Percentiles rank a stretch among this genome's conserved stretches.
phyloP scores from a whole-genome alignment of 2,797 vertebrate genomes.

The Amblyopsis hoosieri region DNA sequence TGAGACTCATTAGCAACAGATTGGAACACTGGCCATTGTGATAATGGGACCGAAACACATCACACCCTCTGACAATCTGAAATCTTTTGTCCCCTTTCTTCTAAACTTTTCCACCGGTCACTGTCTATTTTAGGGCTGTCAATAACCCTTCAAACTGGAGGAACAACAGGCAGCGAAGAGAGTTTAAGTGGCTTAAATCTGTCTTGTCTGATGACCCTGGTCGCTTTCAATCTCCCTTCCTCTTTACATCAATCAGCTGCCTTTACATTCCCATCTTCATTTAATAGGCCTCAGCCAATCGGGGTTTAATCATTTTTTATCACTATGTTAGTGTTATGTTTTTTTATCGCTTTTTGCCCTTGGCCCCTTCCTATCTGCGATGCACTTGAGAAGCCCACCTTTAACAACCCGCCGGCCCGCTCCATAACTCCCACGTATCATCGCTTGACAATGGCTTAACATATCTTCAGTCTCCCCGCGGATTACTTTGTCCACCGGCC shows the following conservation, averaged over 20 bases:
- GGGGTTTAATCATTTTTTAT: neutral
- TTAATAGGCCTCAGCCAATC: neutral
- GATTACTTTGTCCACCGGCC: constrained; percentile 60
- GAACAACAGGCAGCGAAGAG: constrained; percentile 36
- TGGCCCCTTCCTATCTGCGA: no score
- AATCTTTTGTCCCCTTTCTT: constrained; percentile 50
- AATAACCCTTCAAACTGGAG: constrained; percentile 60
- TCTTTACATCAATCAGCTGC: constrained; percentile 49
- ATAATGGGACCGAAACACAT: constrained; percentile 41
- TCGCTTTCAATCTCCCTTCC: constrained; percentile 37
- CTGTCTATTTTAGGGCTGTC: constrained; percentile 30
- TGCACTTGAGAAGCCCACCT: constrained; percentile 31
- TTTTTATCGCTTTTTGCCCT: constrained; percentile 6
- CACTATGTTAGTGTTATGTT: neutral
- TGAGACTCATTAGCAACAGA: no score
- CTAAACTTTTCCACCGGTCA: constrained; percentile 47
- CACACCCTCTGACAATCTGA: constrained; percentile 43
- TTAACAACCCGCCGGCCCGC: constrained; percentile 12
- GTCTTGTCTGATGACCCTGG: constrained; percentile 59
- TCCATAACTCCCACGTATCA: constrained; percentile 41
- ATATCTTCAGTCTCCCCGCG: constrained; percentile 52
- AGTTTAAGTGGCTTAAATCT: constrained; percentile 42
- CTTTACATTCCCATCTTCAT: constrained; percentile 37
- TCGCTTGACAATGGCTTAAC: constrained; percentile 55
- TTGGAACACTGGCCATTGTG: no score